Evolutionary conservation across 2,113 vertebrate species (phyloP).

Genomic region (Potamarius usumacintae): DNA sequence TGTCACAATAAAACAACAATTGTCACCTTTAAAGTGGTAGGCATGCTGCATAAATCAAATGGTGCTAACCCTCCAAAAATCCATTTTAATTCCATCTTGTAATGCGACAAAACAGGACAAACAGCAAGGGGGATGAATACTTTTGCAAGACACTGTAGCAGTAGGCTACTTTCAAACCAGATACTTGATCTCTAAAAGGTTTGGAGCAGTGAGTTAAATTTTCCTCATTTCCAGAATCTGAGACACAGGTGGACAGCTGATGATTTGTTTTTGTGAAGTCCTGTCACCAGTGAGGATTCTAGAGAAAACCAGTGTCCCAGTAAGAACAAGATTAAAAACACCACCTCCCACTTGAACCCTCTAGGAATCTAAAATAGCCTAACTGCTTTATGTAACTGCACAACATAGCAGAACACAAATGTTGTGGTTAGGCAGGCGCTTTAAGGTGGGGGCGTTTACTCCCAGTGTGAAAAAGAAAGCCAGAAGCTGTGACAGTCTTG

Average conservation of each 20-base stretch:
- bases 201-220: too few species aligned
- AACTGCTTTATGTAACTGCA: constrained; percentile 1
- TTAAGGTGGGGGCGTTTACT: background rate
- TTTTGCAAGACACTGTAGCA: too few species aligned
- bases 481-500: background rate
- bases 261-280: background rate
- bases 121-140: too few species aligned
- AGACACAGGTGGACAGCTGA: background rate
- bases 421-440: background rate
- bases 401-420: background rate
- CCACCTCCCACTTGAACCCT: background rate
- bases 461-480: background rate
- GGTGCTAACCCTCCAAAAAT: too few species aligned
- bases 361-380: background rate
- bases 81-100: too few species aligned
- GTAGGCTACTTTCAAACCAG: background rate
- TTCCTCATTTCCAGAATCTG: background rate
- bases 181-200: background rate
- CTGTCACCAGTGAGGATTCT: background rate
- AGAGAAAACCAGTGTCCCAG: background rate
- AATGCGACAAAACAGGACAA: too few species aligned
- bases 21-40: too few species aligned
- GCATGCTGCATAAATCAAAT: too few species aligned
- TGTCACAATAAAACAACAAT: too few species aligned
- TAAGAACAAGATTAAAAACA: background rate